A percentile compares a stretch with the other conserved stretches of the same genome.
Conservation (phyloP, 1,140 invertebrate species). For the Planococcus citri region DNA sequence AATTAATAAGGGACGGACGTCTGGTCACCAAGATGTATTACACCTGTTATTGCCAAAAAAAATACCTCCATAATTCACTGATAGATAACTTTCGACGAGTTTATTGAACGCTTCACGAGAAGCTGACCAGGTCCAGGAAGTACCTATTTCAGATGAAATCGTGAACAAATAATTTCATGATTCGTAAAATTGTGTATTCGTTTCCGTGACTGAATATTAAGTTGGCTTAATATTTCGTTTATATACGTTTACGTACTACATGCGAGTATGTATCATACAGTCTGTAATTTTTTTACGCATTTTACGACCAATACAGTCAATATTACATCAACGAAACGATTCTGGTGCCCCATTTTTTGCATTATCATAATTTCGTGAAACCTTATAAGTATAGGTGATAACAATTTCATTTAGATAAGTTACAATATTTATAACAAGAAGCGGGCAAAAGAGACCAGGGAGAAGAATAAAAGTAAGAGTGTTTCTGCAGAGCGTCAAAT, state of each 20-base stretch:
- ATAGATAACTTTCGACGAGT: neutral
- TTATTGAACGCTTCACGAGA: neutral
- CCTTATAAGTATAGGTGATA: neutral
- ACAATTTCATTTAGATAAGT: neutral
- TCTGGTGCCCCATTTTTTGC: neutral
- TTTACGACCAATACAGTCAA: neutral
- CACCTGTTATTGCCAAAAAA: no score
- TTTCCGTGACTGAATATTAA: slow-evolving; percentile 7
- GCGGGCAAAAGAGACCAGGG: neutral
- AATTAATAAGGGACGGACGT: no score
- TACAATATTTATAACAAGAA: neutral
- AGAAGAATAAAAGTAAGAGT: neutral
- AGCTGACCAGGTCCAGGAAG: neutral
- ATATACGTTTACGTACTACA: no score
- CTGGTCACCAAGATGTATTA: no score
- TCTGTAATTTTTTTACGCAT: neutral
- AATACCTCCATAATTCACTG: no score
- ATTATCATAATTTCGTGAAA: neutral
- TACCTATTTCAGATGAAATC: neutral
- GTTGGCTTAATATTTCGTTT: neutral
- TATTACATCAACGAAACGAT: neutral
- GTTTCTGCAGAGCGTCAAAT: neutral
- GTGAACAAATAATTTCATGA: slow-evolving; percentile 3
- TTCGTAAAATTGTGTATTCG: neutral
- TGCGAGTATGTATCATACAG: no score